Conservation (phyloP, 2,888 invertebrate species). For the Clusia tigrina region DNA sequence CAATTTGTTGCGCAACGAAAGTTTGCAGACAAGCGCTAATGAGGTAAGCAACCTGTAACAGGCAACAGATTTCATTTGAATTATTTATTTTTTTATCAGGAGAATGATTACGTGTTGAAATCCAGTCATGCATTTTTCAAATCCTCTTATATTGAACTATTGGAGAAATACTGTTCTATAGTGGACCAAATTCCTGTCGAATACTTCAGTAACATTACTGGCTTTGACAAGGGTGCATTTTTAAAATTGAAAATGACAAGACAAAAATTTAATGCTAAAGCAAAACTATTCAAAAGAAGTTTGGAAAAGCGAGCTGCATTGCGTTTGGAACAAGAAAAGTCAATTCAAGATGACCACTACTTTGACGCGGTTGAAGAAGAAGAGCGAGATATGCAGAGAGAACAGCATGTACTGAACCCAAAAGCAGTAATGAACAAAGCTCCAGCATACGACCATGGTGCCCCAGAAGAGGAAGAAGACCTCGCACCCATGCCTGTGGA, state of each 20-base stretch:
- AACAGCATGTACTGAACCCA: slow-evolving; percentile 36
- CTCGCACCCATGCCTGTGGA: slow-evolving; percentile 17
- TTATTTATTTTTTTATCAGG: slow-evolving; percentile 29
- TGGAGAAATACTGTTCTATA: slow-evolving; percentile 71
- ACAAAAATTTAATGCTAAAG: slow-evolving; percentile 69
- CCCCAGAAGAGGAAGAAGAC: slow-evolving; percentile 37
- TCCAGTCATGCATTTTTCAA: slow-evolving; percentile 59
- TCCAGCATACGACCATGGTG: slow-evolving; percentile 17
- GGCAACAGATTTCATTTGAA: no score
- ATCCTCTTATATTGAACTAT: slow-evolving; percentile 69
- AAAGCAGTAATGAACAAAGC: slow-evolving; percentile 2
- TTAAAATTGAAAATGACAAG: slow-evolving; percentile 69
- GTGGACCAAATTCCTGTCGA: slow-evolving; percentile 72
- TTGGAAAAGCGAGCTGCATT: slow-evolving; percentile 43
- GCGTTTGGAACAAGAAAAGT: slow-evolving; percentile 33
- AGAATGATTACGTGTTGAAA: slow-evolving; percentile 44
- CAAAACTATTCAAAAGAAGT: slow-evolving; percentile 62
- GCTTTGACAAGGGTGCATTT: slow-evolving; percentile 69
- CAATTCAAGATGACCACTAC: slow-evolving; percentile 28
- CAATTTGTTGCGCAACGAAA: slow-evolving; percentile 51
- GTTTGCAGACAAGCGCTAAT: slow-evolving; percentile 44
- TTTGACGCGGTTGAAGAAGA: slow-evolving; percentile 50
- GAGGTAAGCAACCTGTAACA: not conserved
- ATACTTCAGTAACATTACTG: slow-evolving; percentile 70
- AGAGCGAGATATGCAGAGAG: slow-evolving; percentile 49